Conservation (phyloP, 2,888 invertebrate genomes). For the Cordylochernes scorpioides region DNA sequence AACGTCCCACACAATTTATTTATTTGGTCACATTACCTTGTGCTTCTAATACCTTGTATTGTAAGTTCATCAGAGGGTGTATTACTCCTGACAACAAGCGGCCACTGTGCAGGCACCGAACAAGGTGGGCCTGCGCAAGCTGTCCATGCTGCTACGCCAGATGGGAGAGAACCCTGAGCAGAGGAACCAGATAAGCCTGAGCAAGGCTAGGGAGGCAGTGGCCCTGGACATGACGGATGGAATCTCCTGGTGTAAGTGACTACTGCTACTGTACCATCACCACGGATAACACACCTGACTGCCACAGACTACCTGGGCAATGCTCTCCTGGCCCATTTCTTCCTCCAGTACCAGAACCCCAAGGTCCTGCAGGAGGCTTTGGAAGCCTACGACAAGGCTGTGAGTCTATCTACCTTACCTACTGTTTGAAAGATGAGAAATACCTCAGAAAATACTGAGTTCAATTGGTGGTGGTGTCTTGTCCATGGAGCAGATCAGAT, state of each 20-base stretch:
- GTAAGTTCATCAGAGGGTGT: too few species aligned
- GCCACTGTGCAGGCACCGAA: slow-evolving; percentile 41
- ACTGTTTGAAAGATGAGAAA: too few species aligned
- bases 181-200: slow-evolving; percentile 36
- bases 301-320: slow-evolving; percentile 40
- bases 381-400: slow-evolving; percentile 53
- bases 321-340: slow-evolving; percentile 52
- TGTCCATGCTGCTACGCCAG: slow-evolving; percentile 53
- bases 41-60: too few species aligned
- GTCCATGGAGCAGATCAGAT: too few species aligned
- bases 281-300: background rate
- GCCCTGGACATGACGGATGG: slow-evolving; percentile 47
- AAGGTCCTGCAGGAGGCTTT: slow-evolving; percentile 40
- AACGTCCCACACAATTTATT: too few species aligned
- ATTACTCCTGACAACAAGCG: too few species aligned
- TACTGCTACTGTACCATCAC: background rate
- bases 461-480: too few species aligned
- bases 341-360: slow-evolving; percentile 42
- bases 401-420: slow-evolving; percentile 25
- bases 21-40: too few species aligned
- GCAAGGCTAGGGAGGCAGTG: slow-evolving; percentile 53
- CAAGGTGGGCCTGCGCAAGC: slow-evolving; percentile 43
- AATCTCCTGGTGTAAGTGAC: slow-evolving; percentile 38
- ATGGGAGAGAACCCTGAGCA: slow-evolving; percentile 28
- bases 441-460: too few species aligned